A percentile compares a stretch with the other conserved stretches of the same genome.
Evolutionary conservation across 2,797 vertebrate species (phyloP).

Genomic region (Molothrus ater): DNA sequence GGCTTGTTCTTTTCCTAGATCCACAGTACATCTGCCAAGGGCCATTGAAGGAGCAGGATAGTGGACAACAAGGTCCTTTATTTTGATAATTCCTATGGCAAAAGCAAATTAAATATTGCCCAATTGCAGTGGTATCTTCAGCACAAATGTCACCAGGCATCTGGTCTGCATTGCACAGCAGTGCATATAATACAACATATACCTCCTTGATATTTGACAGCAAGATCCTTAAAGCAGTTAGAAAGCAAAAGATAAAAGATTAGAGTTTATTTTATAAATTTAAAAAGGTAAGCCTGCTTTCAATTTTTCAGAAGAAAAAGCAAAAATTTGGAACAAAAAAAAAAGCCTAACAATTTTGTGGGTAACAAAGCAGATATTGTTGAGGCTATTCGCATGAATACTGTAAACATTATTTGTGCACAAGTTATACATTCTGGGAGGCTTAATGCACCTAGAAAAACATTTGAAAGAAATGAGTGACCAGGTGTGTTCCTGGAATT

Average conservation of each 20-base stretch:
- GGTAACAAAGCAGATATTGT: background rate
- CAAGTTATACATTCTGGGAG: background rate
- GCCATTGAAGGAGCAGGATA: background rate
- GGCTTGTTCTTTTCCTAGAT: background rate
- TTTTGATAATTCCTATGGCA: background rate
- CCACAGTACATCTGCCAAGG: accelerated
- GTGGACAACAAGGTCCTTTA: background rate
- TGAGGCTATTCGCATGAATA: background rate
- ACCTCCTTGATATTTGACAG: background rate
- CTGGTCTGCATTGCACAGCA: background rate
- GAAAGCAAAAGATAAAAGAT: background rate
- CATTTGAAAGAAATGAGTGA: background rate
- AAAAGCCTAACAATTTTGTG: background rate
- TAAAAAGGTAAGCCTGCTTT: background rate
- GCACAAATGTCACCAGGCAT: background rate
- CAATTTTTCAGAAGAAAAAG: background rate
- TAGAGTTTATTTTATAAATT: background rate
- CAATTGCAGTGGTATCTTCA: background rate
- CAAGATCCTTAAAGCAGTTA: background rate
- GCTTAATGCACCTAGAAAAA: background rate
- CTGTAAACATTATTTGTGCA: background rate
- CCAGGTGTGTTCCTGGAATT: background rate
- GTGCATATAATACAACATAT: background rate
- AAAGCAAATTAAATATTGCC: background rate
- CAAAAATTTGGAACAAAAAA: background rate